These are phyloP conservation scores for Brotula barbata DNA, from an alignment of 2,797 vertebrate genomes.

Conservation along the genomic window DNA sequence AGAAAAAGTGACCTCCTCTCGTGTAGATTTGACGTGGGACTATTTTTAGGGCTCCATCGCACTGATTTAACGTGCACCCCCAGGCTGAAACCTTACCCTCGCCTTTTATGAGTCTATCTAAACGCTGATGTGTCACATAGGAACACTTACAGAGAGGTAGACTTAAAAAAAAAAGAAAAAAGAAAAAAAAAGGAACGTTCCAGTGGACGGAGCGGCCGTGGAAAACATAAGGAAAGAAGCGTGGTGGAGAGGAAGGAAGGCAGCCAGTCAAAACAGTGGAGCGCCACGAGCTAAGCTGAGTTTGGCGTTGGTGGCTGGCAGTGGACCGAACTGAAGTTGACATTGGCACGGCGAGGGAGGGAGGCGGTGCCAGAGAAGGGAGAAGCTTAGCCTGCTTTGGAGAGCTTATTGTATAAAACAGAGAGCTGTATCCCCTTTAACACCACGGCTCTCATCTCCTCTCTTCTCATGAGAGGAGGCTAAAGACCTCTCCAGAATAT, in stretches of 20 bases:
- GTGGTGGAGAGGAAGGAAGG: slow-evolving; percentile 7
- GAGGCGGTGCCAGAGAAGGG: slow-evolving; percentile 46
- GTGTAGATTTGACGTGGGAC: too few relatives aligned
- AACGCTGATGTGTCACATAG: too few relatives aligned
- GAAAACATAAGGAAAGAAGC: not conserved
- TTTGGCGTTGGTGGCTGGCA: slow-evolving; percentile 46
- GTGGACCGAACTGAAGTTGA: slow-evolving; percentile 56
- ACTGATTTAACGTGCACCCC: too few relatives aligned
- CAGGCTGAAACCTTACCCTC: too few relatives aligned
- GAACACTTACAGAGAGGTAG: too few relatives aligned
- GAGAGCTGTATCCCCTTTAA: slow-evolving; percentile 58
- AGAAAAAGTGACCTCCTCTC: too few relatives aligned
- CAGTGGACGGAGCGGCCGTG: not conserved
- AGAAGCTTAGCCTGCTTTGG: slow-evolving; percentile 61
- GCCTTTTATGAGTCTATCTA: too few relatives aligned
- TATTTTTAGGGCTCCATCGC: too few relatives aligned
- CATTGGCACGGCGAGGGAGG: slow-evolving; percentile 47
- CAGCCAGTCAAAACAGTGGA: slow-evolving; percentile 1
- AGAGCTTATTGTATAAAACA: slow-evolving; percentile 64
- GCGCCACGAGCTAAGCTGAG: slow-evolving; percentile 48
- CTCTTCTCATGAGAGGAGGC: slow-evolving; percentile 48
- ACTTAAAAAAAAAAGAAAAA: not conserved
- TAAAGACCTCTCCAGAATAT: slow-evolving; percentile 57
- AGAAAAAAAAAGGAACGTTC: not conserved
- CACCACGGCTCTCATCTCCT: slow-evolving; percentile 37